phyloP scores from a whole-genome alignment of 2,888 invertebrate genomes.

The Synanthedon myopaeformis region DNA sequence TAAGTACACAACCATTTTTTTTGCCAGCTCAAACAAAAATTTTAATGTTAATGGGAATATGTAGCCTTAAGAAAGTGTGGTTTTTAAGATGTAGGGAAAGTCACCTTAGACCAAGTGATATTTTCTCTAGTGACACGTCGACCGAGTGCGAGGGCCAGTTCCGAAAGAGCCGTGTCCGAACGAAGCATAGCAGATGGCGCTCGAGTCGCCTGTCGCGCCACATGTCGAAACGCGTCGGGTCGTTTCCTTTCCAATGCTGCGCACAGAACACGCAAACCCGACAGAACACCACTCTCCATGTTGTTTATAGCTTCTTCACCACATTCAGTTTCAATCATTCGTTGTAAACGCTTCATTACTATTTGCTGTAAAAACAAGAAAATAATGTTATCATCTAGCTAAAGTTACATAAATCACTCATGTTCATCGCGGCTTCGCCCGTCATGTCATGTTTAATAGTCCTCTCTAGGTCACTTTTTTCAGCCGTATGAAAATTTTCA shows the following conservation, averaged over 20 bases:
- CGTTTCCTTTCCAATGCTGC: conserved; percentile 82
- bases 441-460: no score
- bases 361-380: conserved; percentile 34
- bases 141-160: conserved; percentile 76
- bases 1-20: no score
- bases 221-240: conserved; percentile 79
- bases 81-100: conserved; percentile 1
- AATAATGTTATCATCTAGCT: neutral
- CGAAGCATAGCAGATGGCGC: conserved; percentile 70
- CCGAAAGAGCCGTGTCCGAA: conserved; percentile 71
- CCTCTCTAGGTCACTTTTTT: neutral
- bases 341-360: conserved; percentile 55
- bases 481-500: conserved; percentile 27
- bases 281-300: conserved; percentile 53
- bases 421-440: no score
- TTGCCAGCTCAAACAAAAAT: neutral
- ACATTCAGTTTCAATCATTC: conserved; percentile 65
- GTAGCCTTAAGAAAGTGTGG: neutral
- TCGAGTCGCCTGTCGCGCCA: conserved; percentile 79
- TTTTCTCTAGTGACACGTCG: conserved; percentile 78
- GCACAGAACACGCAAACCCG: conserved; percentile 64
- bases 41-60: neutral
- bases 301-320: conserved; percentile 65
- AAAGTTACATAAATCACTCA: neutral
- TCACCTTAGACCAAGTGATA: conserved; percentile 84